A percentile compares a stretch with the other conserved stretches of the same genome.
phyloP scores from a whole-genome alignment of 2,797 vertebrate species.

The Psittacula echo region DNA sequence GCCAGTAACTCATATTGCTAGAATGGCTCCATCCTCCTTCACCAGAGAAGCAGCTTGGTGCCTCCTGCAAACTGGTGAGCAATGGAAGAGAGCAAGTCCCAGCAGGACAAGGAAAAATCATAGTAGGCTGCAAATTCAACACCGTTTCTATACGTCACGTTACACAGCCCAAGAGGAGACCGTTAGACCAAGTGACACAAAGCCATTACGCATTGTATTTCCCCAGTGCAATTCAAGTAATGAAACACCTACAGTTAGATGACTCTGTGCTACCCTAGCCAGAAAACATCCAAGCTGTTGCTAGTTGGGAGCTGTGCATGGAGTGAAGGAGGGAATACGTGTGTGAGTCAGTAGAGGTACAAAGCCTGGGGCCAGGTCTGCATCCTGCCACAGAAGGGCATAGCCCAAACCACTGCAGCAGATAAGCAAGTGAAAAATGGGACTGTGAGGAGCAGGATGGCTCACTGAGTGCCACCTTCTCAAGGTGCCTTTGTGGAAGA shows the following conservation, averaged over 20 bases:
- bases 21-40: background rate
- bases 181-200: background rate
- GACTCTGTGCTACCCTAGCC: background rate
- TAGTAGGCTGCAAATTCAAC: slow-evolving; percentile 1
- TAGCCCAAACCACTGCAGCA: background rate
- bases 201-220: slow-evolving; percentile 25
- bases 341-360: accelerated
- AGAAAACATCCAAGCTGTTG: background rate
- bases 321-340: accelerated
- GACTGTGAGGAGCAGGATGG: accelerated
- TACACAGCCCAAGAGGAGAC: background rate
- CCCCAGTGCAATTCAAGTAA: slow-evolving; percentile 35
- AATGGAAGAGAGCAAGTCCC: background rate
- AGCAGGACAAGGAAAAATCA: background rate
- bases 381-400: background rate
- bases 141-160: background rate
- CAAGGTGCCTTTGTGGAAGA: background rate
- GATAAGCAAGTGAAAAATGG: background rate
- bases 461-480: accelerated
- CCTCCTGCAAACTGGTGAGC: background rate
- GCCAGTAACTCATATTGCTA: background rate
- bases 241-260: slow-evolving; percentile 47
- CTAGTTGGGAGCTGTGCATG: background rate
- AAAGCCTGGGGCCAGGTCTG: background rate
- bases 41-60: background rate